Conservation (phyloP, 2,113 vertebrate genomes). For the Herpailurus yagouaroundi region DNA sequence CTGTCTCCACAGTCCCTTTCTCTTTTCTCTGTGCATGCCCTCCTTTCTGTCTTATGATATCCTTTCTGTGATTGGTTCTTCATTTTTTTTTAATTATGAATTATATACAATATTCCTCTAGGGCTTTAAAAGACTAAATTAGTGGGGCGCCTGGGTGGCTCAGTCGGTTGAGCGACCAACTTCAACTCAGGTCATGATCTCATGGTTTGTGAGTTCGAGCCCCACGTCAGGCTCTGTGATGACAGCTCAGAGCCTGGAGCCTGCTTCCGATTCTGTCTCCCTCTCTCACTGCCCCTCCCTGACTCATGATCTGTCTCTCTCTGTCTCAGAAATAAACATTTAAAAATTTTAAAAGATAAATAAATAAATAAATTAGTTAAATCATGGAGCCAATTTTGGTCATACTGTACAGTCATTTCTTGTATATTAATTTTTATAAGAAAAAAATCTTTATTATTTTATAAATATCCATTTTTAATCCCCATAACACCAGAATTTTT, state of each 20-base stretch:
- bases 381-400: background rate
- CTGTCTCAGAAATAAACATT: no score
- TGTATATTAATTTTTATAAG: background rate
- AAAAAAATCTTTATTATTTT: background rate
- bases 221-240: no score
- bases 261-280: no score
- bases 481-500: background rate
- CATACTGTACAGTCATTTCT: background rate
- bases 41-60: background rate
- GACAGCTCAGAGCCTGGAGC: no score
- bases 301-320: no score
- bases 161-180: no score
- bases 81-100: background rate
- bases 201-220: no score
- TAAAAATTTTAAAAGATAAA: no score
- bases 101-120: background rate
- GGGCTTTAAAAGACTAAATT: background rate
- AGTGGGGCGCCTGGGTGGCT: no score
- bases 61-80: background rate
- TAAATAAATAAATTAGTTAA: background rate
- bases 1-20: background rate
- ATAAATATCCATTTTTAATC: background rate
- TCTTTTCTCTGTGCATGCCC: background rate
- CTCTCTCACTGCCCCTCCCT: no score
- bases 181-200: no score